Percentiles rank a stretch among this genome's conserved stretches.
Conservation (phyloP, 2,888 invertebrate genomes). For the Volucella zonaria region DNA sequence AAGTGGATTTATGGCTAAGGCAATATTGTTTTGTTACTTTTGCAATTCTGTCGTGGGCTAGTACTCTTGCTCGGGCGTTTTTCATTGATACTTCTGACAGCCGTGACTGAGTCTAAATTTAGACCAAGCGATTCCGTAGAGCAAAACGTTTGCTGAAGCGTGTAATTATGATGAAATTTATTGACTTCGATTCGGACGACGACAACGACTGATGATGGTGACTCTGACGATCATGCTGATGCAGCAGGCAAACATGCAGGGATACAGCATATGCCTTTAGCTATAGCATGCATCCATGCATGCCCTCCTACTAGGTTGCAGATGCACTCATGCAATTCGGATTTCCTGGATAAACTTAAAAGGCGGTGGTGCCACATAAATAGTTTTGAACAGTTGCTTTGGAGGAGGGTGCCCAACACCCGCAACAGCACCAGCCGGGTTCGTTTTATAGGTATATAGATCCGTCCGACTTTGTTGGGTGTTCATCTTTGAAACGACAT, state of each 20-base stretch:
- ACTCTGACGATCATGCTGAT: neutral
- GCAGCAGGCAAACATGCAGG: too few species aligned
- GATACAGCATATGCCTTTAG: neutral
- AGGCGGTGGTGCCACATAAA: slow-evolving; percentile 58
- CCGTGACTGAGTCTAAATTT: slow-evolving; percentile 59
- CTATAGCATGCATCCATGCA: neutral
- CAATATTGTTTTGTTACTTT: slow-evolving; percentile 1
- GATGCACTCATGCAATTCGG: slow-evolving; percentile 52
- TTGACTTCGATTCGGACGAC: slow-evolving; percentile 61
- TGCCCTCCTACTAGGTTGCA: slow-evolving; percentile 32
- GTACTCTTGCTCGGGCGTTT: neutral
- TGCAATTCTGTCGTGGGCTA: slow-evolving; percentile 11
- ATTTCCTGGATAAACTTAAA: slow-evolving; percentile 72
- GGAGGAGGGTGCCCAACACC: slow-evolving; percentile 25
- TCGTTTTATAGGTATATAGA: slow-evolving; percentile 21
- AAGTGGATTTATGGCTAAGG: slow-evolving; percentile 23
- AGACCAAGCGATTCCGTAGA: slow-evolving; percentile 40
- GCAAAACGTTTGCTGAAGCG: slow-evolving; percentile 68
- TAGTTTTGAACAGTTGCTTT: slow-evolving; percentile 41
- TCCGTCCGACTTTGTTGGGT: slow-evolving; percentile 14
- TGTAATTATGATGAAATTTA: slow-evolving; percentile 70
- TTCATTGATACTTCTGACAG: slow-evolving; percentile 40
- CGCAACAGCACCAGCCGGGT: neutral
- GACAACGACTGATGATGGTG: neutral
- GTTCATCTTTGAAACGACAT: slow-evolving; percentile 37